A percentile compares a stretch with the other conserved stretches of the same genome.
Evolutionary conservation across 2,113 vertebrate species (phyloP).

Genomic region (Oncorhynchus masou): DNA sequence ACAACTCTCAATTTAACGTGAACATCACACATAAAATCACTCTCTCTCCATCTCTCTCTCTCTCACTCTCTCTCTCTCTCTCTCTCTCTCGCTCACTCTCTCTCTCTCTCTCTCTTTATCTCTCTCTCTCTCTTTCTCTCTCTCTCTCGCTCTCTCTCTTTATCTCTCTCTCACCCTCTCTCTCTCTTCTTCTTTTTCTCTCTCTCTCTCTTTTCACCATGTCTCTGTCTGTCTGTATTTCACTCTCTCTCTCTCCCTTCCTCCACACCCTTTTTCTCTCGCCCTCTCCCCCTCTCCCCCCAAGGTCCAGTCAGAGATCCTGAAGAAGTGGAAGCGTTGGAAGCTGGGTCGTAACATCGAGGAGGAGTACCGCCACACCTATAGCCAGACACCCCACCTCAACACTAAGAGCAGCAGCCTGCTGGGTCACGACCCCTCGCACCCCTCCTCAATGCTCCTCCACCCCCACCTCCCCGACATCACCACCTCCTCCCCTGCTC

Average conservation of each 20-base stretch:
- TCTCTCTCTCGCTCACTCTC: too few species aligned
- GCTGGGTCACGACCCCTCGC: constrained; percentile 30
- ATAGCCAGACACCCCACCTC: constrained; percentile 74
- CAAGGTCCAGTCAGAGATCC: constrained; percentile 90
- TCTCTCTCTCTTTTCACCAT: neutral
- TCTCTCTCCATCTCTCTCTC: too few species aligned
- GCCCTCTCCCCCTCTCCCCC: neutral
- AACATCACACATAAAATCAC: too few species aligned
- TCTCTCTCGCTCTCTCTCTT: too few species aligned
- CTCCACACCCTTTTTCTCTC: neutral
- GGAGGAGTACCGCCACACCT: constrained; percentile 79
- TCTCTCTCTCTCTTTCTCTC: too few species aligned
- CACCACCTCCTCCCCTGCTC: neutral
- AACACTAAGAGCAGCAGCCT: constrained; percentile 65
- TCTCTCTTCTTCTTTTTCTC: too few species aligned
- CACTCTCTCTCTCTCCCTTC: too few species aligned
- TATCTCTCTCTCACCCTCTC: too few species aligned
- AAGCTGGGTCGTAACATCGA: constrained; percentile 82
- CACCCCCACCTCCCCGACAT: constrained; percentile 56
- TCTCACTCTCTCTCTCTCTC: too few species aligned
- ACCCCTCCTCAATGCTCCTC: constrained; percentile 51
- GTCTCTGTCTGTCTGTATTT: neutral
- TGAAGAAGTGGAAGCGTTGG: constrained; percentile 88
- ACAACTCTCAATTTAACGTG: too few species aligned
- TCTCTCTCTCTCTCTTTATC: too few species aligned